Evolutionary conservation across 2,797 vertebrate species (phyloP).

Genomic region (Galago senegalensis): DNA sequence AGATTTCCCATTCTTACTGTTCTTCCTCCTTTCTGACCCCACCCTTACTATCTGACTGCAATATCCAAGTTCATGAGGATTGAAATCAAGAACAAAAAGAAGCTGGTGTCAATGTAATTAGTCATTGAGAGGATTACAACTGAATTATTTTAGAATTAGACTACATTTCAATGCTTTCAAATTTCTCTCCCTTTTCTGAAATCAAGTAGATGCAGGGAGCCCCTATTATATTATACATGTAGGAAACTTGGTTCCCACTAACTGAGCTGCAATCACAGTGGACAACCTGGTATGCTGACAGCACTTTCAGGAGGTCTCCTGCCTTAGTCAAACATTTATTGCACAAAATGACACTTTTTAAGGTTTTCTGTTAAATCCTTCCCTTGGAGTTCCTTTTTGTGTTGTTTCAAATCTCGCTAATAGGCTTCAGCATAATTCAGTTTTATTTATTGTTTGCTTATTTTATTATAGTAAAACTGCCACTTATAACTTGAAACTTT

Average conservation of each 20-base stretch:
- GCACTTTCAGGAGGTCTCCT: not conserved
- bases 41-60: not conserved
- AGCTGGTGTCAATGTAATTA: not conserved
- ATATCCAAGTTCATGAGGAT: not conserved
- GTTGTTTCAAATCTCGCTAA: conserved; percentile 60
- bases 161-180: not conserved
- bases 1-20: not conserved
- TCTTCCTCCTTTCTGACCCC: not conserved
- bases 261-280: not conserved
- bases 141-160: not conserved
- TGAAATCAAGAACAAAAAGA: not conserved
- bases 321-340: not conserved
- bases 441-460: conserved; percentile 72
- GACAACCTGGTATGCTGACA: not conserved
- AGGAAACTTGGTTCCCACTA: not conserved
- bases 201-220: not conserved
- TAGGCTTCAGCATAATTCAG: conserved; percentile 55
- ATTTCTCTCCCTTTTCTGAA: not conserved
- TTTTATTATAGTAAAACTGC: conserved; percentile 70
- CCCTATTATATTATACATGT: not conserved
- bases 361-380: conserved; percentile 17
- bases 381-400: not conserved
- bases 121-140: not conserved
- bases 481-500: conserved; percentile 59
- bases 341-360: not conserved